Evolutionary conservation across 2,113 vertebrate species (phyloP), one percentile per base, ranked within the genome.

Genomic region (Oreotrochilus melanogaster): DNA sequence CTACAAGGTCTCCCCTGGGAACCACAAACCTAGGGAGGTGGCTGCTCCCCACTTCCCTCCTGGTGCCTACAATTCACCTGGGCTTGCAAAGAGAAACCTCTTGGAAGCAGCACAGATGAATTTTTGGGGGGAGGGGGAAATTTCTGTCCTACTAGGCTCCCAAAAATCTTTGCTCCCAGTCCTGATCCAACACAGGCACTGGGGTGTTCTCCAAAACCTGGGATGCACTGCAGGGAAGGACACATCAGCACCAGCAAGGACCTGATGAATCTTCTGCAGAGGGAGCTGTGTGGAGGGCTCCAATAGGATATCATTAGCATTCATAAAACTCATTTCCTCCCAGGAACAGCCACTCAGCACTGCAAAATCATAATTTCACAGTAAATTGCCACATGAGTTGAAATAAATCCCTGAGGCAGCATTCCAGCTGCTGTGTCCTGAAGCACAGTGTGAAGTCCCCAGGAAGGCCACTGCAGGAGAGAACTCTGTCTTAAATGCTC

Each of bases 341-440:
- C 62, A 61, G 72, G 70, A 89, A 39, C 85, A 93, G 85, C 64
- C 82, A 37, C 64, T 92, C 81, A 92, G 89, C 89, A 67, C 89
- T 94, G 94, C 72, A 47, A 97, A 95, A 97, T 97, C 79, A 42
- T 18, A 64, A 97, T 97, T 96, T 96, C 96, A 96, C 94, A 96
- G 74, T 37, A 60, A 60, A 96, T 95, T 94, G 87, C 85, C 31
- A 2, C 12, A 78, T 23, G 42, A 65, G 84, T 18, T 48, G 69
- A 71, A 92, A 75, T 95, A 92, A 95, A 96, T 95, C 89, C 95
- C 88, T 4, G 9, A 70, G 74, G 89, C 67, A 12, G 42, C 2
- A 56, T 57, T 15, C 18, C 15, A 19, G 72, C 9, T 1, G 0
- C 56, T 83, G 62, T n/a, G 50, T 75, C 78, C 88, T 27, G 19